These are phyloP conservation scores for Pammene aurita DNA, from an alignment of 2,888 invertebrate genomes.

Conservation along the genomic window DNA sequence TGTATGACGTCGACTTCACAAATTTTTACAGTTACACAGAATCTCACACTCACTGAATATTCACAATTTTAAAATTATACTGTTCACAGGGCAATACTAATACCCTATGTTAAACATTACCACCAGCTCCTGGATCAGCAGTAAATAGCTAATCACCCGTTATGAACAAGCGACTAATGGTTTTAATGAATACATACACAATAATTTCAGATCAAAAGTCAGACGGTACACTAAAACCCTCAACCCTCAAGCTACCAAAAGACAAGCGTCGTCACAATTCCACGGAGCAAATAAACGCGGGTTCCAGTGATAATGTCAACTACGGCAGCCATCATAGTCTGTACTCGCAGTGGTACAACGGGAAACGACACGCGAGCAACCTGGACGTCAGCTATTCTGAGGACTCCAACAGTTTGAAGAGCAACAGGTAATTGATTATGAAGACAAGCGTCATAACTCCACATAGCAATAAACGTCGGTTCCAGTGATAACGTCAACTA, in stretches of 20 bases:
- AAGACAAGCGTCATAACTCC: background rate
- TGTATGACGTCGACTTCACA: too few species aligned
- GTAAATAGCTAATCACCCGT: too few species aligned
- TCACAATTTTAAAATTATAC: too few species aligned
- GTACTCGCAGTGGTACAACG: slow-evolving; percentile 71
- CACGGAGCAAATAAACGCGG: slow-evolving; percentile 68
- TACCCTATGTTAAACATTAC: too few species aligned
- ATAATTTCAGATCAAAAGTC: slow-evolving; percentile 65
- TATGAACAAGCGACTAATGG: too few species aligned
- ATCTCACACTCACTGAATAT: too few species aligned
- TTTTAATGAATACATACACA: background rate
- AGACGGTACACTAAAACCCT: slow-evolving; percentile 65
- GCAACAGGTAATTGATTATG: slow-evolving; percentile 75
- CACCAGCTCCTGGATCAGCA: too few species aligned
- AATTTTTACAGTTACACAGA: too few species aligned
- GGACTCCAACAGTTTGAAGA: slow-evolving; percentile 87
- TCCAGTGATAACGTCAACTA: slow-evolving; percentile 53
- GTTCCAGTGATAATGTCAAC: slow-evolving; percentile 65
- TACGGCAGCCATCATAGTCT: slow-evolving; percentile 75
- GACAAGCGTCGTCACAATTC: slow-evolving; percentile 84
- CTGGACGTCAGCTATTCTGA: slow-evolving; percentile 84
- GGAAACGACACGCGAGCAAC: slow-evolving; percentile 73
- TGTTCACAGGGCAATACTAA: too few species aligned
- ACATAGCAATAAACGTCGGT: background rate
- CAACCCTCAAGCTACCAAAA: slow-evolving; percentile 70